These are phyloP conservation scores for Anableps anableps DNA, from an alignment of 2,797 vertebrate genomes.

Conservation along the genomic window DNA sequence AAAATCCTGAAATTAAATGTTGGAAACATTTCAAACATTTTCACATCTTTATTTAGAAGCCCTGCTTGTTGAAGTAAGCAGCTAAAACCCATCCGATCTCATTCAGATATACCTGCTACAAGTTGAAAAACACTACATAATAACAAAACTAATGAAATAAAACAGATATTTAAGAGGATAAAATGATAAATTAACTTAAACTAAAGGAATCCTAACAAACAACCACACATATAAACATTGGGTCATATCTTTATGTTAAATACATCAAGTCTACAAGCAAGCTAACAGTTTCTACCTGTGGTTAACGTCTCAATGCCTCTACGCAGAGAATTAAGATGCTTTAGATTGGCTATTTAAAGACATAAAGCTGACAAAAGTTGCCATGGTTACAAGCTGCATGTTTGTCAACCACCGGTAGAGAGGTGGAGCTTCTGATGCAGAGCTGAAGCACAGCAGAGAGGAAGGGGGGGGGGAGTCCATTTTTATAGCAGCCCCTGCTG, in stretches of 20 bases:
- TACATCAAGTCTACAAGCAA: not conserved
- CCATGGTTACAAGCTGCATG: not conserved
- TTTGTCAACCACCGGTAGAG: not conserved
- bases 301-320: not conserved
- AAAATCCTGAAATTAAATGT: too few relatives aligned
- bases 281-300: not conserved
- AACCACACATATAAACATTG: not conserved
- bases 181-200: not conserved
- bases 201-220: not conserved
- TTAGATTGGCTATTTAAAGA: not conserved
- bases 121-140: not conserved
- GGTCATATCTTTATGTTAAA: not conserved
- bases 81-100: not conserved
- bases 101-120: not conserved
- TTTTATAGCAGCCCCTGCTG: not conserved
- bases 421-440: not conserved
- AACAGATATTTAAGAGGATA: not conserved
- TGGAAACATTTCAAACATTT: not conserved
- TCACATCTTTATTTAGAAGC: not conserved
- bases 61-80: not conserved
- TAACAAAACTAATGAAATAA: not conserved
- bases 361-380: not conserved
- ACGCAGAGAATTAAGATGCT: not conserved
- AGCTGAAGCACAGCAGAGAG: not conserved
- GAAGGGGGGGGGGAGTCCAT: not conserved